Conservation (phyloP, 2,113 vertebrate species). For the Bostrychus sinensis region DNA sequence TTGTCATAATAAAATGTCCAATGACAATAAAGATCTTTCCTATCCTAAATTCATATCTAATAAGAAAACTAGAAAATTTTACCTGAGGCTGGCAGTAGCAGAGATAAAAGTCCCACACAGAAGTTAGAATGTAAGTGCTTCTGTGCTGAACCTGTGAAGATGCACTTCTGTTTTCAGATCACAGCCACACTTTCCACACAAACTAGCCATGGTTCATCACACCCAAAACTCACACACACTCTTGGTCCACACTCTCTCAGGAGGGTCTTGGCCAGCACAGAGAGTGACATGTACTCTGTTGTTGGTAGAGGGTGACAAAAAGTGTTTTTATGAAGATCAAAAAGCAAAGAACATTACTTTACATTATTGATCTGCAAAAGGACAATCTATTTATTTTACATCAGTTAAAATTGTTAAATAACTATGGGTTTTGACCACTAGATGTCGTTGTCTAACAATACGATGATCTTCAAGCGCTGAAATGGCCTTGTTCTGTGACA, state of each 20-base stretch:
- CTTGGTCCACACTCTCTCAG: neutral
- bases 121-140: constrained; percentile 14
- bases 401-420: too few relatives aligned
- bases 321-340: too few relatives aligned
- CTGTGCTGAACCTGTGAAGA: constrained; percentile 48
- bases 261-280: neutral
- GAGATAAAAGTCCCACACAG: constrained; percentile 40
- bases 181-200: constrained; percentile 45
- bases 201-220: constrained; percentile 24
- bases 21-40: too few relatives aligned
- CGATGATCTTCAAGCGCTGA: neutral
- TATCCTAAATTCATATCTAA: too few relatives aligned
- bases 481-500: too few relatives aligned
- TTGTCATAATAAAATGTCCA: too few relatives aligned
- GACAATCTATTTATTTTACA: too few relatives aligned
- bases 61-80: neutral
- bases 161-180: constrained; percentile 55
- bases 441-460: constrained; percentile 49
- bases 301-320: too few relatives aligned
- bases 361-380: too few relatives aligned
- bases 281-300: neutral
- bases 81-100: constrained; percentile 60
- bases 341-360: too few relatives aligned
- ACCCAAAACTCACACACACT: constrained; percentile 14
- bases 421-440: constrained; percentile 40